Evolutionary conservation across 2,888 invertebrate genomes (phyloP), one percentile per base, ranked within the genome.

Genomic region (Drosophila mayaguana): DNA sequence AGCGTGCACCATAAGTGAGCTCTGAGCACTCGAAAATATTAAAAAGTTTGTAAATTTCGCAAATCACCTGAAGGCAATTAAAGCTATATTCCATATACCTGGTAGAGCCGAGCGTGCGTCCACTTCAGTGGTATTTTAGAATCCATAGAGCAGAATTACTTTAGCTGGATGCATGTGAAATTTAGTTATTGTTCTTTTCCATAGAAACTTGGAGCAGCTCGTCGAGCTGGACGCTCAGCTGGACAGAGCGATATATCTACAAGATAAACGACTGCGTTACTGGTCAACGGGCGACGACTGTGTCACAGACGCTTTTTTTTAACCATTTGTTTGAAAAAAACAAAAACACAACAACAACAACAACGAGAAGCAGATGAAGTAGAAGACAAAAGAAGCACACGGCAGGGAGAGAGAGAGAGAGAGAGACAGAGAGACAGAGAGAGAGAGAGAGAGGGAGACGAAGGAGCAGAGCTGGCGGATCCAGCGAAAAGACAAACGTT

Each of bases 391-490:
- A 73, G 53, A 50, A 54, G 54, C n/a, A n/a, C 22, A 36, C n/a
- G 51, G 36, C 12, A 51, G 32, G 2, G 50, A 25, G 32, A 14
- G 36, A 14, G 36, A 16, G 53, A 53, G 53, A 12, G 34, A 28
- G 34, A 20, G 51, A 16, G 34, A 8, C 36, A 36, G 51, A 51
- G 53, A 18, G 50, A 28, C 12, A 16, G 53, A 16, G 22, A 11
- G 53, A 38, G 53, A 53, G 53, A 16, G 20, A 20, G 51, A 6
- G 16, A 16, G 53, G n/a, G 53, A n/a, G 53, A 12, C 80, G 82
- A 86, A 84, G 84, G 86, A 84, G 82, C 80, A 86, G 80, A 86
- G 66, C 86, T 85, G 83, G 71, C 71, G 65, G 55, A 84, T 72
- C 60, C 61, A 74, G 63, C 74, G 66, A 84, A 81, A 86, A 86